Evolutionary conservation across 2,113 vertebrate species (phyloP), one percentile per base, ranked within the genome.

Genomic region (Gambusia affinis): DNA sequence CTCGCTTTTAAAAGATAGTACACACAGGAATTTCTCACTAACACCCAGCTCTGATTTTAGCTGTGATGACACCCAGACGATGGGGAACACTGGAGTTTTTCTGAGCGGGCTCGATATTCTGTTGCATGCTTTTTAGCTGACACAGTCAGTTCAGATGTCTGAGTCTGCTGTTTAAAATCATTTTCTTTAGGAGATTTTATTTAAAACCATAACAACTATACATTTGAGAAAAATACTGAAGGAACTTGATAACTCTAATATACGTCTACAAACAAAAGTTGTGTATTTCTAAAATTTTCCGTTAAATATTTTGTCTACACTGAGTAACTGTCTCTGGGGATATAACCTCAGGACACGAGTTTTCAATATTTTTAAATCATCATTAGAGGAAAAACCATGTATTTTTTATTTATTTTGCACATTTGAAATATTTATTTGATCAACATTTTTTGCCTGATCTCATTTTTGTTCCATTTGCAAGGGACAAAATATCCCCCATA

Each of bases 1-100:
- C 79, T 83, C 61, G 81, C 67, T 87, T 85, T 87, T 87, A 88
- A 85, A 90, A 80, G 78, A 84, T 80, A 77, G 85, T 83, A 68
- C 66, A 51, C 70, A 15, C 39, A 72, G 76, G 78, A 62, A 72
- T 80, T 80, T 87, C 78, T 81, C 79, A 81, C 85, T 80, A 86
- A 81, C 70, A 79, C 14, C 12, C 61, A 31, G 77, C 47, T 79
- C 80, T 66, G 79, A 83, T 87, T 86, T 85, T 76, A 87, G 85
- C 76, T 69, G 62, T 42, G 70, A 79, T 42, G 76, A 77, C 71
- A 80, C 82, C n/a, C 35, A 74, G 61, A 72, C 76, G 63, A 73
- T 77, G 75, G 79, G 78, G 71, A 78, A 80, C 51, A 82, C 35
- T 6, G 19, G 28, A 64, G 73, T 67, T 62, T 79, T 62, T 68